Evolutionary conservation across 2,888 invertebrate genomes (phyloP).

Genomic region (Zygaena filipendulae): DNA sequence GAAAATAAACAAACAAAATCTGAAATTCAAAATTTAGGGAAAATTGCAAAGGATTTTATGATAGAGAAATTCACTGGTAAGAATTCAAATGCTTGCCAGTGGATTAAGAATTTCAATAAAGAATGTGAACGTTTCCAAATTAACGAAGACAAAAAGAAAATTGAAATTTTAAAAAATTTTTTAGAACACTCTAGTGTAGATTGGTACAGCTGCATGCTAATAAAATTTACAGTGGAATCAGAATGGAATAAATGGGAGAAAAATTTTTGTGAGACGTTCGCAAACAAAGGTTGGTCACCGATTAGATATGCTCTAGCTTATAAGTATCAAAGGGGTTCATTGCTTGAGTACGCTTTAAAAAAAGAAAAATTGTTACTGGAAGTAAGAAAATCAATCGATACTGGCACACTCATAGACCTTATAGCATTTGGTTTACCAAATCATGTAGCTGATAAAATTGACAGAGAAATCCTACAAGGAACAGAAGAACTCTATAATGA

Average conservation of each 20-base stretch:
- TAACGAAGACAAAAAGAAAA: constrained; percentile 3
- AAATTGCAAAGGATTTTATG: constrained; percentile 2
- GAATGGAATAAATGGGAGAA: constrained; percentile 17
- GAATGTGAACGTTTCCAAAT: constrained; percentile 11
- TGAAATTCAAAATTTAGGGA: constrained; percentile 5
- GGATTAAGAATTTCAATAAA: constrained; percentile 9
- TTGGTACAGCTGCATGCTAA: constrained; percentile 14
- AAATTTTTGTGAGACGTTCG: constrained; percentile 19
- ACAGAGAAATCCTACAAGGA: constrained; percentile 8
- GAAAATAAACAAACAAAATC: constrained; percentile 7
- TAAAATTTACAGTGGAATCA: constrained; percentile 11
- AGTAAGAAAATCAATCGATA: constrained; percentile 9
- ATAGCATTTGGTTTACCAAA: constrained; percentile 8
- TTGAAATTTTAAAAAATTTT: constrained; percentile 8
- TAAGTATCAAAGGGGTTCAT: constrained; percentile 20
- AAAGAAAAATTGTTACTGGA: constrained; percentile 20
- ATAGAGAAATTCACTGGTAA: constrained; percentile 11
- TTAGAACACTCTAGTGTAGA: constrained; percentile 11
- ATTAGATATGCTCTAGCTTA: constrained; percentile 19
- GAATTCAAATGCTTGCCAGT: constrained; percentile 6
- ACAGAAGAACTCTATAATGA: constrained; percentile 12
- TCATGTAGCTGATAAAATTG: constrained; percentile 6
- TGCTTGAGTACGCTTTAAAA: constrained; percentile 23
- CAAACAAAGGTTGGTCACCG: constrained; percentile 19
- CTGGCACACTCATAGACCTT: constrained; percentile 8